These are phyloP conservation scores for Nycticebus coucang DNA, from an alignment of 2,113 vertebrate genomes.

Conservation along the genomic window DNA sequence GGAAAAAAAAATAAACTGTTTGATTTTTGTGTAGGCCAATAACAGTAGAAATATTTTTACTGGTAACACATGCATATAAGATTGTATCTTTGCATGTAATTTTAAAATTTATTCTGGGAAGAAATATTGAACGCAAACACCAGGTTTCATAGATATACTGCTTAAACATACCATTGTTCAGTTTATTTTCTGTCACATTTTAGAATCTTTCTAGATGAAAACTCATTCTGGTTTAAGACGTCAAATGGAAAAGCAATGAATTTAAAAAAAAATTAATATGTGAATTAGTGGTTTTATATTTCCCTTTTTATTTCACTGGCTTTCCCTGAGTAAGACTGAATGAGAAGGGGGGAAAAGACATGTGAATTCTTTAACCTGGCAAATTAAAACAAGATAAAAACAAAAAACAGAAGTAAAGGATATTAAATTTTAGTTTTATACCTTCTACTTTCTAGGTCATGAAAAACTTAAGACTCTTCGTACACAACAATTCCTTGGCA, in stretches of 20 bases:
- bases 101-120: slow-evolving; percentile 73
- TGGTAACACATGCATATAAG: slow-evolving; percentile 67
- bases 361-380: slow-evolving; percentile 70
- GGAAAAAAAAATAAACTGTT: slow-evolving; percentile 81
- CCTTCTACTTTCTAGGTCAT: slow-evolving; percentile 57
- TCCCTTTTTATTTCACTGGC: slow-evolving; percentile 78
- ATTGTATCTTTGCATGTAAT: slow-evolving; percentile 67
- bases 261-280: slow-evolving; percentile 49
- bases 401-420: slow-evolving; percentile 54
- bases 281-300: slow-evolving; percentile 75
- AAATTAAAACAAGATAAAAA: slow-evolving; percentile 53
- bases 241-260: slow-evolving; percentile 74
- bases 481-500: slow-evolving; percentile 75
- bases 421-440: slow-evolving; percentile 54
- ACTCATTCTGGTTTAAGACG: slow-evolving; percentile 62
- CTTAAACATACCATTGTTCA: slow-evolving; percentile 59
- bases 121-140: slow-evolving; percentile 75
- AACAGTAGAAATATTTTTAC: slow-evolving; percentile 76
- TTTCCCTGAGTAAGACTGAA: slow-evolving; percentile 87
- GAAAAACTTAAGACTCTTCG: slow-evolving; percentile 64
- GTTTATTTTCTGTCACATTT: slow-evolving; percentile 56
- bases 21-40: slow-evolving; percentile 70
- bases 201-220: slow-evolving; percentile 70
- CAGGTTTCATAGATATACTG: slow-evolving; percentile 46
- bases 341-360: slow-evolving; percentile 75